phyloP scores from a whole-genome alignment of 2,113 vertebrate species.

The Recurvirostra avosetta region DNA sequence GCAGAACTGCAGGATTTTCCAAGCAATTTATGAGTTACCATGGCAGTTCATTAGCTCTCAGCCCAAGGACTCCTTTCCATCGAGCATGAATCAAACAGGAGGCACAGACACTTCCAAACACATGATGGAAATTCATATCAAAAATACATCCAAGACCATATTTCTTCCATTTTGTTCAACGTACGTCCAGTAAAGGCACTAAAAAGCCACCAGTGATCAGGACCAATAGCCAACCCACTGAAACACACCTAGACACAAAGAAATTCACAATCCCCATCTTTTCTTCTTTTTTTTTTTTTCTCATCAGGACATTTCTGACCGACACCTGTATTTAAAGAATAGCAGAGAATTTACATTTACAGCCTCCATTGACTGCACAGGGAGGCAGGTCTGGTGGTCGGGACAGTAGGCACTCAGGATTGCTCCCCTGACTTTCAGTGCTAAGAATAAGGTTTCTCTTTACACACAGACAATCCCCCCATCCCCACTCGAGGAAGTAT shows the following conservation, averaged over 20 bases:
- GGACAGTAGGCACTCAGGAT: neutral
- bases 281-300: neutral
- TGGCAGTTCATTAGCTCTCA: constrained; percentile 39
- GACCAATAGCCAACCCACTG: neutral
- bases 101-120: neutral
- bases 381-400: neutral
- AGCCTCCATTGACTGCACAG: neutral
- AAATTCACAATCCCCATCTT: neutral
- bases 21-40: constrained; percentile 40
- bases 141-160: neutral
- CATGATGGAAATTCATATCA: neutral
- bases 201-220: neutral
- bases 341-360: neutral
- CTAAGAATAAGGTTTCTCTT: neutral
- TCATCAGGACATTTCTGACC: neutral
- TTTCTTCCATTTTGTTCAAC: neutral
- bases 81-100: neutral
- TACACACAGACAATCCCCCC: neutral
- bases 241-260: neutral
- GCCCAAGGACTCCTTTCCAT: neutral
- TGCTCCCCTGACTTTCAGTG: neutral
- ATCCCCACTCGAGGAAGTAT: neutral
- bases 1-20: constrained; percentile 36
- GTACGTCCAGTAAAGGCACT: neutral
- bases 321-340: neutral